phyloP scores from a whole-genome alignment of 2,888 invertebrate genomes.

The Diadegma fenestrale region DNA sequence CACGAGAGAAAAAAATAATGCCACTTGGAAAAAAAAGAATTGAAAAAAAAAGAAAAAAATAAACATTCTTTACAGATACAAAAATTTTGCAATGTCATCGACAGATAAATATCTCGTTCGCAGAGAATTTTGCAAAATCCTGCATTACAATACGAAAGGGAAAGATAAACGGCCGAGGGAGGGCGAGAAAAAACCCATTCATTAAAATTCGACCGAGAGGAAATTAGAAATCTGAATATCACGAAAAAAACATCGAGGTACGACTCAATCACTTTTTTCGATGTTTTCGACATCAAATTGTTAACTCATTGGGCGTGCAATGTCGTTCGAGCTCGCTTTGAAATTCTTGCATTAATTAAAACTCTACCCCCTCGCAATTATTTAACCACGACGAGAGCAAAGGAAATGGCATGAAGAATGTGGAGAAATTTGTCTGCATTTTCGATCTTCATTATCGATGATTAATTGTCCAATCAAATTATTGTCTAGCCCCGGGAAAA shows the following conservation, averaged over 20 bases:
- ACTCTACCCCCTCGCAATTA: background rate
- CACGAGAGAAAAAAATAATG: slow-evolving; percentile 35
- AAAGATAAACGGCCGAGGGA: background rate
- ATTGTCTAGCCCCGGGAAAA: background rate
- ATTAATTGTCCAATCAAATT: background rate
- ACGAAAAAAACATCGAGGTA: background rate
- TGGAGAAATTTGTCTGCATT: slow-evolving; percentile 3
- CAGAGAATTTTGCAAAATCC: slow-evolving; percentile 66
- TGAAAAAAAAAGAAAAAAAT: slow-evolving; percentile 11
- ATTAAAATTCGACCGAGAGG: slow-evolving; percentile 12
- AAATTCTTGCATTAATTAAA: background rate
- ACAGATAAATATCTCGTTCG: slow-evolving; percentile 66
- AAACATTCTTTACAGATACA: slow-evolving; percentile 19
- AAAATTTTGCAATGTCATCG: slow-evolving; percentile 66
- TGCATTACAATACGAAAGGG: slow-evolving; percentile 2
- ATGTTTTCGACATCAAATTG: background rate
- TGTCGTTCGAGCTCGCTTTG: background rate
- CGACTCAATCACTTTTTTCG: background rate
- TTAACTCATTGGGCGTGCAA: background rate
- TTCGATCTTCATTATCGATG: background rate
- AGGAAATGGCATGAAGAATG: background rate
- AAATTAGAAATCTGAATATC: background rate
- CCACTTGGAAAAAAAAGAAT: slow-evolving; percentile 18
- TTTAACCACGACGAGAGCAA: background rate
- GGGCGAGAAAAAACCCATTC: background rate